Base-by-base conservation (phyloP, 1,140 invertebrate genomes). In the Brachionus angularis region DNA sequence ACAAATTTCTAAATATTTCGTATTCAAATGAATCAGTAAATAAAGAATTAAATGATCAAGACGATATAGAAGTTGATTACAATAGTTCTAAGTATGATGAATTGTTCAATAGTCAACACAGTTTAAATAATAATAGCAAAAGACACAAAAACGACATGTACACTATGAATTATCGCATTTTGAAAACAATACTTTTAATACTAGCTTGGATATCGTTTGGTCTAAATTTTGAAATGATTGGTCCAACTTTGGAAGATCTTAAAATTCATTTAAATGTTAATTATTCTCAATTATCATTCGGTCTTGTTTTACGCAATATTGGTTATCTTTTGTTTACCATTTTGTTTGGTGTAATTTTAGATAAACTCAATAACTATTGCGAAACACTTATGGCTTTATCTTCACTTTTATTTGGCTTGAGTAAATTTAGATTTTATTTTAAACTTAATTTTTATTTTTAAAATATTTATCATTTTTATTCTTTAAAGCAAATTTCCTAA, bases 251-350 rank as follows among this genome's bases (percentile, higher is more conserved):
- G 27, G 62, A 67, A 31, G 47, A 50, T 14, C 14, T 67, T 12
- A 46, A 50, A 29, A 50, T 34, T 10, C 36, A 67, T 46, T 33
- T 67, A 5, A n/a, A 50, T 12, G 62, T 50, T 34, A 67, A 67
- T 25, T 67, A 67, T 47, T 67, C 62, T 39, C 33, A 33, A 5
- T 47, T 67, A 29, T 67, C 62, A 27, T 67, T 67, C 29, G 62
- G 39, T 31, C 27, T 67, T n/a, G 62, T 47, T 18, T 42, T 67
- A 4, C 29, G 62, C 5, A 67, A 67, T 5, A 14, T 46, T 34
- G 62, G 62, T 23, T 67, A 47, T 36, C 25, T 67, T 18, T 14
- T 25, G 14, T 27, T 46, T 1, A 67, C 62, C 12, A 23, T 67
- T 42, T 21, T 67, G 12, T 67, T 67, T 18, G 62, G 62, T 47